Base-by-base conservation (phyloP, 2,888 invertebrate genomes). In the Spodoptera littoralis region DNA sequence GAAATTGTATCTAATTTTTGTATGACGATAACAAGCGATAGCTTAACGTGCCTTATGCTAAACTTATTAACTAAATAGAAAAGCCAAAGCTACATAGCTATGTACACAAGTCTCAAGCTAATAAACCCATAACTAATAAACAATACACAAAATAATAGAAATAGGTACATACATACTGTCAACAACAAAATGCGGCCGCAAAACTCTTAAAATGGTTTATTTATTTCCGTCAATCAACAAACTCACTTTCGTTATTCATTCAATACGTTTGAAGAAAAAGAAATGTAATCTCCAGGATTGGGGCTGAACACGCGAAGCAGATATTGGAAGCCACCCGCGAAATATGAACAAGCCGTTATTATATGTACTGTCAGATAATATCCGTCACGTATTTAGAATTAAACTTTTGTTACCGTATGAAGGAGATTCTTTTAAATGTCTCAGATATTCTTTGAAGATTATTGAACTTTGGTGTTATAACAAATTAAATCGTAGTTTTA, bases 271-370 rank as follows among this genome's bases (percentile, higher is more conserved):
- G 78, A 71, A 81, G 86, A 84, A 85, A 84, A 84, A 84, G 83
- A 84, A 88, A 90, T 84, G 88, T 88, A 88, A 91, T 90, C 87
- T 88, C 77, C 76, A 67, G 86, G 87, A 90, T 89, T 88, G 88
- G 81, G 83, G 76, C 82, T 79, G 84, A 88, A 89, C 90, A 90
- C 88, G 90, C 89, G 88, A 90, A 83, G 86, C 85, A 88, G 84
- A 89, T 89, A 90, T 90, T 89, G 89, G 84, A 85, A 88, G 82
- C 86, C 86, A 87, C 86, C 86, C 83, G 83, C 79, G 78, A 85
- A 87, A 86, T 87, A 86, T 81, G 82, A 86, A 86, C 84, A 84
- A 83, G 80, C 83, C 81, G 81, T 82, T 84, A 86, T 84, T 84
- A 84, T 87, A 36, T 36, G 36, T 36, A 80, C 80, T 76, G 80